Evolutionary conservation across 2,888 invertebrate genomes (phyloP).

Genomic region (Nephrotoma guestfalica): DNA sequence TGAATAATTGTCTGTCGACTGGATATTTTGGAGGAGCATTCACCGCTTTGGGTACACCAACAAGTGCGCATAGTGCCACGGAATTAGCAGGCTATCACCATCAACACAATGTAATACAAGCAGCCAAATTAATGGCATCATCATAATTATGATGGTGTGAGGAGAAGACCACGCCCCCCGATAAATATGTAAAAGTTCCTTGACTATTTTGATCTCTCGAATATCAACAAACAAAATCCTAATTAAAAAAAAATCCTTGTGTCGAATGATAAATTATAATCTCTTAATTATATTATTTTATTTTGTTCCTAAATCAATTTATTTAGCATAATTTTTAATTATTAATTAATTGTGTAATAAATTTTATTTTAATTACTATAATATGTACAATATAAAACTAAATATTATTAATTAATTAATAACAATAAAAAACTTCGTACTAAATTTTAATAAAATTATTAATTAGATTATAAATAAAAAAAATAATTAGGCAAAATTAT

Average conservation of each 20-base stretch:
- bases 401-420: neutral
- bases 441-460: neutral
- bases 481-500: neutral
- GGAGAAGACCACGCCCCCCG: neutral
- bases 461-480: neutral
- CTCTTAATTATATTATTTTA: neutral
- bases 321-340: neutral
- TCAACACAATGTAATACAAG: conserved; percentile 72
- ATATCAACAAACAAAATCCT: neutral
- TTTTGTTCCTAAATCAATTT: neutral
- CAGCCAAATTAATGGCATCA: conserved; percentile 71
- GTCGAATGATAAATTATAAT: neutral
- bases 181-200: neutral
- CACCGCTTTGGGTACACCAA: conserved; percentile 23
- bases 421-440: neutral
- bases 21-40: conserved; percentile 30
- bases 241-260: neutral
- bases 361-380: neutral
- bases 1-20: conserved; percentile 25
- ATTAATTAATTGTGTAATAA: neutral
- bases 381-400: neutral
- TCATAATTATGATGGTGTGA: conserved; percentile 37
- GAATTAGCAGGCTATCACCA: conserved; percentile 65
- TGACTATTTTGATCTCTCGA: neutral
- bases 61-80: conserved; percentile 27